These are phyloP conservation scores for Sinonovacula constricta DNA, from an alignment of 1,140 invertebrate genomes.

Conservation along the genomic window DNA sequence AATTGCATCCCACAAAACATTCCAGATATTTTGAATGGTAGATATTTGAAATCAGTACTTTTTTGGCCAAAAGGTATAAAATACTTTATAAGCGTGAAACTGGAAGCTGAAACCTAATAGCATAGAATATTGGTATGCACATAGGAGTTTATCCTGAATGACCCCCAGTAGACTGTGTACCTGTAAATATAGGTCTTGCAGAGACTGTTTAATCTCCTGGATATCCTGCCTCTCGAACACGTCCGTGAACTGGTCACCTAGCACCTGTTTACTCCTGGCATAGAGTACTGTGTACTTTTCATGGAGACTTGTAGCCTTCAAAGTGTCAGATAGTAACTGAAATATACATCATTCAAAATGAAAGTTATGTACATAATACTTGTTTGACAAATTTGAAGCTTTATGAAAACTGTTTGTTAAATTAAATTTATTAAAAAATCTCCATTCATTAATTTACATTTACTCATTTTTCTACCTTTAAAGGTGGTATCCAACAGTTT, in stretches of 20 bases:
- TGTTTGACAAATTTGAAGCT: too few species aligned
- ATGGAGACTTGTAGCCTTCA: background rate
- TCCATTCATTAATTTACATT: too few species aligned
- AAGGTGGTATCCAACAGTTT: too few species aligned
- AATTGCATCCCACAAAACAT: background rate
- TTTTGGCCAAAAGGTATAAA: background rate
- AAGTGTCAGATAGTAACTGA: background rate
- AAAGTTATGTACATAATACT: too few species aligned
- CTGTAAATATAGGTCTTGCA: constrained; percentile 57
- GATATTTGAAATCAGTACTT: background rate
- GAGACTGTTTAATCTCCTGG: constrained; percentile 49
- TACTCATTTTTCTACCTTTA: too few species aligned
- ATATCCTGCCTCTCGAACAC: constrained; percentile 53
- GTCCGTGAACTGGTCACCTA: constrained; percentile 55
- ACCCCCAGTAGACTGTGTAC: constrained; percentile 23
- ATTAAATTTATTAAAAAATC: too few species aligned
- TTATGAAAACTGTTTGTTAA: too few species aligned
- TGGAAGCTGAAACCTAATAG: background rate
- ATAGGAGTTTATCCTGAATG: too few species aligned
- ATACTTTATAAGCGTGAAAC: background rate
- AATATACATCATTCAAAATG: too few species aligned
- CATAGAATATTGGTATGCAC: background rate
- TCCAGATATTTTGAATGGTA: background rate
- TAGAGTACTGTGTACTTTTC: constrained; percentile 35
- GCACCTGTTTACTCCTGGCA: constrained; percentile 33